Evolutionary conservation across 2,888 invertebrate genomes (phyloP), one percentile per base, ranked within the genome.

Genomic region (Apotomis betuletana): DNA sequence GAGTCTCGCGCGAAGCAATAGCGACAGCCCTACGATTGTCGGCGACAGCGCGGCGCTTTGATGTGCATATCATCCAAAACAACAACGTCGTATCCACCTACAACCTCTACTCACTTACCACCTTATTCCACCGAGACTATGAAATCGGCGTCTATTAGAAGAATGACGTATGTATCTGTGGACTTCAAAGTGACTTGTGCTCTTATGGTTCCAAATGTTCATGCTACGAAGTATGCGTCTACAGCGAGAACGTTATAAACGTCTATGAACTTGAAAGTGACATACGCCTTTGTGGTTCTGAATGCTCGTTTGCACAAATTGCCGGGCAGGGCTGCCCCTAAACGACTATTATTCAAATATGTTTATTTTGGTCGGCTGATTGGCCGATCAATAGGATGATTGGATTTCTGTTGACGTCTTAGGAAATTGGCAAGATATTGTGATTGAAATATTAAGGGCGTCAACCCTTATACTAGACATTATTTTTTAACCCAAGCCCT

Each of bases 311-410:
- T 82, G 83, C 85, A 84, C 84, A 85, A 87, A 90, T 88, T 90
- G 86, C 75, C 74, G 79, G 74, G 78, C 78, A 87, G 83, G 87
- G 86, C 74, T 86, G 82, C 77, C 76, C 72, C 77, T 71, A 73
- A 77, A 76, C 74, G 77, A 79, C 85, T 85, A 85, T 85, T 87
- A 89, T 88, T 87, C 86, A 88, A 87, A 89, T 84, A 83, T 80
- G 85, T 87, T 87, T 87, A 87, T 88, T 86, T 87, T 77, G 81
- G 76, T 76, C 79, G 79, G 80, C 81, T 87, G 86, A 87, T 88
- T 87, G 83, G 81, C 81, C 79, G 79, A 79, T 75, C 75, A 68
- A 70, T 70, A 70, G 57, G 59, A 54, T 52, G 67, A 71, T 67
- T 71, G 71, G 71, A 61, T 65, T 69, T 67, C 46, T 49, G 61